Evolutionary conservation across 2,113 vertebrate genomes (phyloP), one percentile per base, ranked within the genome.

Genomic region (Orycteropus afer): DNA sequence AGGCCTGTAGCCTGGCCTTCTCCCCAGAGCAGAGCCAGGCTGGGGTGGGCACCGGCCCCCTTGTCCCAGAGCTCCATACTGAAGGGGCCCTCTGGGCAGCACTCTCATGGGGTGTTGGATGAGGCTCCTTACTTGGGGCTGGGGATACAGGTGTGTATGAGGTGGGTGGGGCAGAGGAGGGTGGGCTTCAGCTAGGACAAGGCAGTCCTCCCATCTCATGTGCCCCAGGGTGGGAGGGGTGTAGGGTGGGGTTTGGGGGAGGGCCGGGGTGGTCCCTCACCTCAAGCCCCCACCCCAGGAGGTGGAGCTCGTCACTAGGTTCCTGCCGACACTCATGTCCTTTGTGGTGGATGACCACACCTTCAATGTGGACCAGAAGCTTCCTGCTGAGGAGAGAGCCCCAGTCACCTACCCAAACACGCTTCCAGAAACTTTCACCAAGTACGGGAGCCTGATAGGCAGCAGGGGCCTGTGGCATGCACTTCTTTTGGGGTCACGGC

Each of bases 301-400:
- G 91, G 90, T 98, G 17, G 99, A 99, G 92, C 96, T 99, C 77
- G 98, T 99, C 97, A 99, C 99, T 0, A 99, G 98, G 96, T 99
- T 99, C 97, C 98, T 99, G 93, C 99, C 99, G 0, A 98, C 98
- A 92, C 98, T 99, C 98, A 99, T 99, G 99, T 99, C 99, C 7
- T 99, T 99, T 7, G 99, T 99, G 97, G 99, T 99, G 84, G 99
- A 99, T 0, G 99, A 99, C 96, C 98, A 99, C 94, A 99, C 99
- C 0, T 99, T 99, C 98, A 99, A 96, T 0, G 99, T 99, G 1
- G 99, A 99, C 3, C 99, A 99, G 98, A 99, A 99, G 84, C 99
- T 99, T 53, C 99, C 98, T 61, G 98, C 98, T 0, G 99, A 99
- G 90, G 99, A 99, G 95, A 99, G 99, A 91, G 99, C 98, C 73